These are phyloP conservation scores for Takifugu rubripes DNA, from an alignment of 2,797 vertebrate species.

Conservation along the genomic window DNA sequence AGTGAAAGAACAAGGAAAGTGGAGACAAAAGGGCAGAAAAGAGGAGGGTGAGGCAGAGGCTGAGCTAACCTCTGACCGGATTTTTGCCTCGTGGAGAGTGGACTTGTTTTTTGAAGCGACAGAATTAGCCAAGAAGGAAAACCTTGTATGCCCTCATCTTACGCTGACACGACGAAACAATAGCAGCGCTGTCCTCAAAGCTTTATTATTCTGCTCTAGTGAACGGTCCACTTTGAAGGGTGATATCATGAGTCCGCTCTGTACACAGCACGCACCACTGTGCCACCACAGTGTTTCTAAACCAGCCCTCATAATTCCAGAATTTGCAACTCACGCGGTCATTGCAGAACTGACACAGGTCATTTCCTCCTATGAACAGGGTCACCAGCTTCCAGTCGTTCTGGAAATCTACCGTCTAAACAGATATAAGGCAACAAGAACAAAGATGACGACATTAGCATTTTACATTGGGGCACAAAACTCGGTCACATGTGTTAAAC, in stretches of 20 bases:
- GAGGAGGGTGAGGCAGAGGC: slow-evolving; percentile 20
- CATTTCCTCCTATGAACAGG: slow-evolving; percentile 86
- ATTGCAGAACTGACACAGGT: slow-evolving; percentile 89
- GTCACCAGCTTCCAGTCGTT: slow-evolving; percentile 95
- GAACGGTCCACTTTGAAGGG: slow-evolving; percentile 39
- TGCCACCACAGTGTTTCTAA: neutral
- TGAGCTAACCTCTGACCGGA: slow-evolving; percentile 47
- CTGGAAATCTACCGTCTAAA: slow-evolving; percentile 83
- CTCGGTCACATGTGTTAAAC: slow-evolving; percentile 34
- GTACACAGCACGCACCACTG: slow-evolving; percentile 22
- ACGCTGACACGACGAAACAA: slow-evolving; percentile 67
- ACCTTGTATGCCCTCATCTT: slow-evolving; percentile 64
- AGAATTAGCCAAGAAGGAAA: slow-evolving; percentile 63
- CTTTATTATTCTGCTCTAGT: slow-evolving; percentile 58
- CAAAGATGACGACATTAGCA: slow-evolving; percentile 7
- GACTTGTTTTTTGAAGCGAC: slow-evolving; percentile 46
- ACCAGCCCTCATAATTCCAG: neutral
- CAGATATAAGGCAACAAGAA: slow-evolving; percentile 10
- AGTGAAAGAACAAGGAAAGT: neutral
- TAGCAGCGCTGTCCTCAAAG: slow-evolving; percentile 54
- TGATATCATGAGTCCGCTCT: slow-evolving; percentile 61
- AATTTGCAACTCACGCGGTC: slow-evolving; percentile 77
- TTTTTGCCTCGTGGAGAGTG: slow-evolving; percentile 59
- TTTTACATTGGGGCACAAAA: neutral
- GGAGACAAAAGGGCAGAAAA: slow-evolving; percentile 20